A percentile compares a stretch with the other conserved stretches of the same genome.
phyloP scores from a whole-genome alignment of 2,113 vertebrate species.

The Indicator maculatus region DNA sequence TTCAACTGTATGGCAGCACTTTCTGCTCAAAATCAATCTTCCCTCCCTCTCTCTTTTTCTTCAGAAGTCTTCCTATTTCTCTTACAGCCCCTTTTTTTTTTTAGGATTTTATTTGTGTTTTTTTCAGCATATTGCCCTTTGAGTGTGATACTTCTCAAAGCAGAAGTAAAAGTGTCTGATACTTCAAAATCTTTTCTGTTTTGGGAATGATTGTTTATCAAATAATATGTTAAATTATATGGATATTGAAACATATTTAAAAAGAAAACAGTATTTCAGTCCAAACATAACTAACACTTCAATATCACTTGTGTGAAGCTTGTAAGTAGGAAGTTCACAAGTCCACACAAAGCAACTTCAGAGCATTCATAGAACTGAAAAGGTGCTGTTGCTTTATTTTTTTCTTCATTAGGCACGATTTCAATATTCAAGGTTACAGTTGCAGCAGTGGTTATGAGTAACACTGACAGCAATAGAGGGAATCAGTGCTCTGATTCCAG shows the following conservation, averaged over 20 bases:
- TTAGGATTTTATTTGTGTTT: slow-evolving; percentile 9
- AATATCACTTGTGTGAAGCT: background rate
- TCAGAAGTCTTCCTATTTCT: slow-evolving; percentile 34
- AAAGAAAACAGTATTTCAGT: background rate
- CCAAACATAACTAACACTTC: background rate
- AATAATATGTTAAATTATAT: background rate
- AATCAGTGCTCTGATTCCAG: background rate
- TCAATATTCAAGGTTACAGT: background rate
- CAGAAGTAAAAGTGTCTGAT: background rate
- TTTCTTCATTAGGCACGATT: background rate
- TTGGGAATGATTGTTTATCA: slow-evolving; percentile 16
- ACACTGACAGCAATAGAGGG: background rate
- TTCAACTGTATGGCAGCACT: slow-evolving; percentile 50
- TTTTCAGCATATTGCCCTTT: slow-evolving; percentile 38
- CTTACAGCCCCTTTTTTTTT: background rate
- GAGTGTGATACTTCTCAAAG: slow-evolving; percentile 30
- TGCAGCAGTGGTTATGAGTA: background rate
- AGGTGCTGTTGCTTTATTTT: fast-evolving
- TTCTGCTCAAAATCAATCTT: background rate
- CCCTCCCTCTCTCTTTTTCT: slow-evolving; percentile 31
- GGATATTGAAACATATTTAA: no score
- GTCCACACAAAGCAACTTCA: background rate
- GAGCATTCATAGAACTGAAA: background rate
- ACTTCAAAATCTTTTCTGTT: background rate
- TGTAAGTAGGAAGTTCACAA: background rate